Evolutionary conservation across 2,888 invertebrate genomes (phyloP).

Genomic region (Drosophila cognata): DNA sequence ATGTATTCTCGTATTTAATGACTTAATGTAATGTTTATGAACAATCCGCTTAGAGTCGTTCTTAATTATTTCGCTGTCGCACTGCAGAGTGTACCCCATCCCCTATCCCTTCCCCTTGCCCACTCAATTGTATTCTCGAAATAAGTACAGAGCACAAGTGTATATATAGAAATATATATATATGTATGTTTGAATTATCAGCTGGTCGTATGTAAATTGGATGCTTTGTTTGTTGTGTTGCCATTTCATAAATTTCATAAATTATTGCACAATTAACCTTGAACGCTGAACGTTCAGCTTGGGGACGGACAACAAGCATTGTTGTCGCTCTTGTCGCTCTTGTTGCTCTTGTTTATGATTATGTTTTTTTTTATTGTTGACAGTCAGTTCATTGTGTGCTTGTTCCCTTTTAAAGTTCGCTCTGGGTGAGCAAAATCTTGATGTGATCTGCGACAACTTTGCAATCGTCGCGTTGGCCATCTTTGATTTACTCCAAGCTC

Average conservation of each 20-base stretch:
- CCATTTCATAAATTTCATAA: conserved; percentile 66
- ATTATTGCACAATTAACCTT: conserved; percentile 77
- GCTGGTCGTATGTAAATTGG: conserved; percentile 40
- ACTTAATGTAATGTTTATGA: conserved; percentile 26
- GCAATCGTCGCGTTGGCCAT: conserved; percentile 54
- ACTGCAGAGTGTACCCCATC: not conserved
- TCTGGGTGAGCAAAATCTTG: conserved; percentile 53
- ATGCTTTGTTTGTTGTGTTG: conserved; percentile 46
- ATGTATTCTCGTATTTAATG: conserved; percentile 14
- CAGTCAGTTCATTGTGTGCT: conserved; percentile 16
- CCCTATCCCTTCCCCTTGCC: not conserved
- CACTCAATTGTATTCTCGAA: not conserved
- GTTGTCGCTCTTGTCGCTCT: conserved; percentile 15
- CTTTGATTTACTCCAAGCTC: not conserved
- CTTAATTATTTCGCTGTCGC: conserved; percentile 21
- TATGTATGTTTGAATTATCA: conserved; percentile 1
- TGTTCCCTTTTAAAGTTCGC: conserved; percentile 55
- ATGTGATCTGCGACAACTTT: conserved; percentile 25
- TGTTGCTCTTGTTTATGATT: conserved; percentile 1
- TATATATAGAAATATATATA: not conserved
- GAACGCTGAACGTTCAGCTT: conserved; percentile 37
- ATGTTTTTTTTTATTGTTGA: not conserved
- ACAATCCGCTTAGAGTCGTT: conserved; percentile 20
- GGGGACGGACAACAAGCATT: not conserved
- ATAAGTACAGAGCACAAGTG: not conserved